phyloP scores from a whole-genome alignment of 2,797 vertebrate genomes.

The Pangasius mekongensis region DNA sequence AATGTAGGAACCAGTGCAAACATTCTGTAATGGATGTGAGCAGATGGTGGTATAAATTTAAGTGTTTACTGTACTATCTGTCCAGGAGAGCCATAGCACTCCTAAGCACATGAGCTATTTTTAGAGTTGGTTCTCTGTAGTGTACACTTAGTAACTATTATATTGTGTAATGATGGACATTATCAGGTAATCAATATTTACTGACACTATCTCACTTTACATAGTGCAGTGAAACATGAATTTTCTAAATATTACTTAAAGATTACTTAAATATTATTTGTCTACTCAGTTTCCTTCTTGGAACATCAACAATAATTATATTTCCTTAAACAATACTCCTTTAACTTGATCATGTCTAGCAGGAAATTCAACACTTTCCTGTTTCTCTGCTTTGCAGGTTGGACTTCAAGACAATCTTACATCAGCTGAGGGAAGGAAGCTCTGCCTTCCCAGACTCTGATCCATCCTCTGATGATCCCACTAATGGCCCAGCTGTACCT shows the following conservation, averaged over 20 bases:
- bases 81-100: constrained; percentile 35
- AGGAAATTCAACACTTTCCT: constrained; percentile 33
- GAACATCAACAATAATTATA: neutral
- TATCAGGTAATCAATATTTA: constrained; percentile 14
- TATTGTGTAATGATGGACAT: neutral
- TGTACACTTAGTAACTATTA: neutral
- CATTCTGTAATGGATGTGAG: constrained; percentile 60
- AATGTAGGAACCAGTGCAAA: constrained; percentile 62
- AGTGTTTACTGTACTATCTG: constrained; percentile 63
- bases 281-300: neutral
- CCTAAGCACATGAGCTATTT: constrained; percentile 8
- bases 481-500: neutral
- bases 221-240: neutral
- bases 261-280: neutral
- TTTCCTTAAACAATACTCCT: neutral
- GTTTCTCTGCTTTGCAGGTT: constrained; percentile 63
- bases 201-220: neutral
- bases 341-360: neutral
- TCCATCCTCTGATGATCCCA: neutral
- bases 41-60: constrained; percentile 67
- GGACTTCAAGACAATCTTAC: constrained; percentile 62
- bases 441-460: constrained; percentile 28
- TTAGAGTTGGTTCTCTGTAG: neutral
- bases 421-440: constrained; percentile 33
- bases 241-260: neutral